A percentile compares a stretch with the other conserved stretches of the same genome.
Evolutionary conservation across 1,140 invertebrate genomes (phyloP).

Genomic region (Drosophila kanapiae): DNA sequence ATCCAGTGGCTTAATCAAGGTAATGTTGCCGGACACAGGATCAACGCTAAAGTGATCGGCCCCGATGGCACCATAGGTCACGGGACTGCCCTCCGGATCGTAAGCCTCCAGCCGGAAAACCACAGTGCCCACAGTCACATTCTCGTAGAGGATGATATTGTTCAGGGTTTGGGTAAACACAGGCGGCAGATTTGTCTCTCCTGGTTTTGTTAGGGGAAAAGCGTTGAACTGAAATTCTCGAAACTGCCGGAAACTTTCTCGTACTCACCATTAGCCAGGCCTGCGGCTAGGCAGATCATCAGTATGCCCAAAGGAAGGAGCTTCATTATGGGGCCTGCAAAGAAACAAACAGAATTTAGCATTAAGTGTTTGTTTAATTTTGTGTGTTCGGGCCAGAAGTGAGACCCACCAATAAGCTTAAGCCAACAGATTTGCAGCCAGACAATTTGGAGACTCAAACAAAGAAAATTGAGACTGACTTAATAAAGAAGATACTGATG

Average conservation of each 20-base stretch:
- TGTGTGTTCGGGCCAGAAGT: conserved; percentile 10
- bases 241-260: neutral
- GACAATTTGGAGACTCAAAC: conserved; percentile 35
- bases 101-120: conserved; percentile 91
- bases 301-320: conserved; percentile 29
- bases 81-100: conserved; percentile 91
- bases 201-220: neutral
- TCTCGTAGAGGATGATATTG: conserved; percentile 91
- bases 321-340: conserved; percentile 60
- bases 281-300: conserved; percentile 40
- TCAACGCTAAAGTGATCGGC: conserved; percentile 93
- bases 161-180: conserved; percentile 90
- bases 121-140: conserved; percentile 90
- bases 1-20: conserved; percentile 91
- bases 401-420: conserved; percentile 39
- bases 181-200: conserved; percentile 88
- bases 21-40: conserved; percentile 91
- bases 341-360: conserved; percentile 20
- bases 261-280: conserved; percentile 26
- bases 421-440: conserved; percentile 23
- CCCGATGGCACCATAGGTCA: conserved; percentile 91
- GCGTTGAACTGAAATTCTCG: too few species aligned
- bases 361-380: conserved; percentile 47
- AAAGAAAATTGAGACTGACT: neutral
- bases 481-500: conserved; percentile 2